Evolutionary conservation across 2,888 invertebrate genomes (phyloP).

Genomic region (Caenorhabditis sulstoni): DNA sequence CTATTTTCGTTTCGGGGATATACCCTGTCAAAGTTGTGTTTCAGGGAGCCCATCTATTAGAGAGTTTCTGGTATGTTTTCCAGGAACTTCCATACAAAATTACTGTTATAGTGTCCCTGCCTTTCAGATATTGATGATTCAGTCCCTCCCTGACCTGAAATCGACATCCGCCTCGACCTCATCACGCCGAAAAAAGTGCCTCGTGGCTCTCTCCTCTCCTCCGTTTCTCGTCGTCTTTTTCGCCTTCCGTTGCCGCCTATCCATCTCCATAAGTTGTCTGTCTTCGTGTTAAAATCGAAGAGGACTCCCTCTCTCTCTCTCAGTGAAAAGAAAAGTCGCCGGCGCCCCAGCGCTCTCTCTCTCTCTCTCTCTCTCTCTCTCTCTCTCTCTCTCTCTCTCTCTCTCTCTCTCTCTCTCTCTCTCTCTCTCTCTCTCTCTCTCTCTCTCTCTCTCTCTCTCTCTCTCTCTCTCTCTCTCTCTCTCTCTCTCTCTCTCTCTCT

Average conservation of each 20-base stretch:
- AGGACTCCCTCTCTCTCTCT: background rate
- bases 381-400: background rate
- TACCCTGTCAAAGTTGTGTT: no score
- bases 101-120: no score
- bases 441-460: background rate
- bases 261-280: conserved; percentile 3
- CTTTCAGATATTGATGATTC: no score
- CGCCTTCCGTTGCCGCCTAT: background rate
- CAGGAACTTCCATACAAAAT: no score
- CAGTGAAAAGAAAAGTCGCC: no score
- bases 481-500: background rate
- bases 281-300: background rate
- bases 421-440: background rate
- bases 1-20: no score
- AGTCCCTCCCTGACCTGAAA: no score
- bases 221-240: background rate
- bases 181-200: background rate
- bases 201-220: background rate
- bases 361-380: background rate
- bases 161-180: no score
- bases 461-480: no score
- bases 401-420: background rate
- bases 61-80: no score
- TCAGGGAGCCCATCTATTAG: no score
- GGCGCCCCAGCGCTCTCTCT: no score